Evolutionary conservation across 2,113 vertebrate genomes (phyloP), one percentile per base, ranked within the genome.

Genomic region (Solea solea): DNA sequence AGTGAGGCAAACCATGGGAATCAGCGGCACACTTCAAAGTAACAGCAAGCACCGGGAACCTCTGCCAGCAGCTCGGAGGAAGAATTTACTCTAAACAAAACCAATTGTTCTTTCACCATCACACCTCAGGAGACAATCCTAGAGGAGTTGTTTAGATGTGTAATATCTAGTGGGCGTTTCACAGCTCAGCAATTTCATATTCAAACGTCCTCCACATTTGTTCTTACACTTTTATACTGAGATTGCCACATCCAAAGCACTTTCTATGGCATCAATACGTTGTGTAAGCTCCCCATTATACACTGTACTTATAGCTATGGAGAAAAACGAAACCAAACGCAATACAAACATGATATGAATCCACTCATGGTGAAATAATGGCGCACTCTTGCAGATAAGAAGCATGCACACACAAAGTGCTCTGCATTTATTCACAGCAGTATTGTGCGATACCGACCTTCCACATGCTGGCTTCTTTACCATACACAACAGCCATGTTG

Each of bases 401-500:
- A 34, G 5, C 14, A 48, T 46, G 45, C 13, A 13, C 10, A 46
- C 45, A 46, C 45, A 10, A 2, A n/a, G n/a, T n/a, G n/a, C n/a
- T n/a, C n/a, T n/a, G n/a, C n/a, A n/a, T n/a, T n/a, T n/a, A n/a
- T 21, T 21, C 21, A 21, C 21, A 21, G 11, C 45, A 10, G 14
- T 46, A 9, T 2, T 45, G 5, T 27, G 16, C 1, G 13, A 8
- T 21, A 77, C 94, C 67, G 79, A 98, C 98, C 96, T 98, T 98
- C 98, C 98, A 99, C 95, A 99, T 98, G 78, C 92, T 95, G 77
- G 95, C 94, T 66, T 98, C 98, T 89, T 99, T 99, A 50, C 98
- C 97, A 0, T 99, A 99, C 54, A 98, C 96, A 77, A 98, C 96
- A 0, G 97, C 98, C 96, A 99, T 98, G 88, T 96, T 95, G 93